These are phyloP conservation scores for Glaucidium brasilianum DNA, from an alignment of 2,113 vertebrate species.

Conservation along the genomic window DNA sequence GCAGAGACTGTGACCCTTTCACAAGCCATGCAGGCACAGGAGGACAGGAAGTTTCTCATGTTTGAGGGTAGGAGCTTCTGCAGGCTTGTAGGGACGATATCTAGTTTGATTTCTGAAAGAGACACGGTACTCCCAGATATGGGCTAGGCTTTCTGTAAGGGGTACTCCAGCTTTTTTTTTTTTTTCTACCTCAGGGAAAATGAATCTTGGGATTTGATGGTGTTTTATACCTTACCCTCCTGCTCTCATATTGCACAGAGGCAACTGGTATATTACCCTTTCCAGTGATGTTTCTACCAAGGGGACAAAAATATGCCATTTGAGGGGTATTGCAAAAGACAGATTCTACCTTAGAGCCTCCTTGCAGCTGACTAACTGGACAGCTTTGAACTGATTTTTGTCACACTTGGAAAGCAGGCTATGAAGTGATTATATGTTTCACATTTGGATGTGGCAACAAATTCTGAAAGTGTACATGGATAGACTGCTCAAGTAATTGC, in stretches of 20 bases:
- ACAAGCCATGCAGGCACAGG: background rate
- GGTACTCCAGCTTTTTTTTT: background rate
- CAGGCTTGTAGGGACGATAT: background rate
- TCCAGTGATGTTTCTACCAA: background rate
- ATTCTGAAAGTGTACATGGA: background rate
- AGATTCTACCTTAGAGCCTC: background rate
- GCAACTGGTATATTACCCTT: background rate
- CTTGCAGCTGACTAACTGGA: background rate
- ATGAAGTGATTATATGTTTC: background rate
- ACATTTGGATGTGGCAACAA: background rate
- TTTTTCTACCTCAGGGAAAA: background rate
- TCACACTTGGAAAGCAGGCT: background rate
- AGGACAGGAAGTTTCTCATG: background rate
- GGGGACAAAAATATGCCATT: background rate
- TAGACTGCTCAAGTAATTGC: background rate
- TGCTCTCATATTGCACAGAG: background rate
- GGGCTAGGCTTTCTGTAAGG: background rate
- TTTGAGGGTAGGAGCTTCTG: background rate
- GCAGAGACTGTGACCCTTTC: background rate
- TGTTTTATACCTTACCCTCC: background rate
- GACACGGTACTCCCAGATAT: rapidly evolving
- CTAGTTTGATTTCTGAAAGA: background rate
- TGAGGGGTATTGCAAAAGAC: background rate
- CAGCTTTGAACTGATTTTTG: background rate
- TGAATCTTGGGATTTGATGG: background rate